Evolutionary conservation across 2,113 vertebrate genomes (phyloP).

Genomic region (Scatophagus argus): DNA sequence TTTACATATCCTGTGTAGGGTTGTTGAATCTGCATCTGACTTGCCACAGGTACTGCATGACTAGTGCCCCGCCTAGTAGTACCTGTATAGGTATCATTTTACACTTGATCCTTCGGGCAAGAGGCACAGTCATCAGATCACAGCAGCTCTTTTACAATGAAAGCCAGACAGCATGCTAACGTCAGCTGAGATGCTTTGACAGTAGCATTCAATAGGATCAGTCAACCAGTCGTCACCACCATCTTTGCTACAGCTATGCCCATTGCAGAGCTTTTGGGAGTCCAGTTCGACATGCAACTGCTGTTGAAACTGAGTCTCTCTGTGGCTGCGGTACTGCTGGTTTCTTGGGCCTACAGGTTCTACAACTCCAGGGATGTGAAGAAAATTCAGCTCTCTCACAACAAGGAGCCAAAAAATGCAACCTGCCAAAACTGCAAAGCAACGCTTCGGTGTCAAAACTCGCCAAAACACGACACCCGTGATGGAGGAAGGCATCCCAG

Average conservation of each 20-base stretch:
- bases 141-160: constrained; percentile 60
- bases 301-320: constrained; percentile 88
- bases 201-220: constrained; percentile 80
- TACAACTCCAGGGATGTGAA: constrained; percentile 82
- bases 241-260: constrained; percentile 71
- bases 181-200: constrained; percentile 58
- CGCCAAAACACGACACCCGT: constrained; percentile 6
- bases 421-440: constrained; percentile 65
- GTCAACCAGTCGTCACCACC: constrained; percentile 40
- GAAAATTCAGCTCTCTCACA: not conserved
- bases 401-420: constrained; percentile 28
- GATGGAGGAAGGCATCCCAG: not conserved
- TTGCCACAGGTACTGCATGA: constrained; percentile 69
- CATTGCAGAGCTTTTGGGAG: constrained; percentile 77
- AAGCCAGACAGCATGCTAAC: constrained; percentile 57
- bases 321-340: constrained; percentile 84
- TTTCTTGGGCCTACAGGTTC: constrained; percentile 86
- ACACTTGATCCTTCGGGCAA: constrained; percentile 66
- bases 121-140: constrained; percentile 80
- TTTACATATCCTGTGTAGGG: constrained; percentile 57
- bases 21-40: constrained; percentile 44
- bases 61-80: constrained; percentile 80
- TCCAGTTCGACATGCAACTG: constrained; percentile 90
- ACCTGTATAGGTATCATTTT: constrained; percentile 76
- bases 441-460: constrained; percentile 30